A percentile compares a stretch with the other conserved stretches of the same genome.
Evolutionary conservation across 1,140 invertebrate genomes (phyloP).

Genomic region (Apis mellifera): DNA sequence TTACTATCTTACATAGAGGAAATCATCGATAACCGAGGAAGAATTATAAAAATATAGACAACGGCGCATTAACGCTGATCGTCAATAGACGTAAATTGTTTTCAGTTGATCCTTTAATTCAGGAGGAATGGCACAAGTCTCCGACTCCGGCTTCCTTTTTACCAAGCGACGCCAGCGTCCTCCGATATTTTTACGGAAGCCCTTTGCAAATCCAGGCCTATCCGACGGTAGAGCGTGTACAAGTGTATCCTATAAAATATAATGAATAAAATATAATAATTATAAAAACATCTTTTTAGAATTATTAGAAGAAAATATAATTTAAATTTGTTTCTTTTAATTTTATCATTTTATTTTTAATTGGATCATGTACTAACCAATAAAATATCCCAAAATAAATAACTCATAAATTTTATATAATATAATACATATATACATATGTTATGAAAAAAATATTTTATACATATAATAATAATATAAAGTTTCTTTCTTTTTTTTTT

Average conservation of each 20-base stretch:
- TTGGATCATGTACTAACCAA: not conserved
- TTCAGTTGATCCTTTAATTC: constrained; percentile 93
- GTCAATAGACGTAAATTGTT: constrained; percentile 93
- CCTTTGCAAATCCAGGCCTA: constrained; percentile 87
- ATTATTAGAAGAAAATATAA: not conserved
- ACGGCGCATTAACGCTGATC: constrained; percentile 27
- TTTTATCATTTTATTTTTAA: not conserved
- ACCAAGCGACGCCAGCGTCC: constrained; percentile 91
- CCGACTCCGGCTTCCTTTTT: constrained; percentile 89
- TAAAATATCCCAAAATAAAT: not conserved
- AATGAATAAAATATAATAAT: not conserved
- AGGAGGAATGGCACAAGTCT: constrained; percentile 91
- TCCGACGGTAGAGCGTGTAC: constrained; percentile 87
- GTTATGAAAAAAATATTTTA: too few species aligned
- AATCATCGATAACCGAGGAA: constrained; percentile 71
- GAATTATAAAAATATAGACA: constrained; percentile 54
- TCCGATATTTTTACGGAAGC: constrained; percentile 90
- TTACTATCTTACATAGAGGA: constrained; percentile 61
- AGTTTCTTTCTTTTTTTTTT: too few species aligned
- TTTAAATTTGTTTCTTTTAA: not conserved
- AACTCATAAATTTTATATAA: not conserved
- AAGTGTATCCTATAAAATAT: constrained; percentile 85
- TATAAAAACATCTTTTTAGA: not conserved
- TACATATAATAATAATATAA: too few species aligned
- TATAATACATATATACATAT: too few species aligned